Evolutionary conservation across 2,888 invertebrate genomes (phyloP).

Genomic region (Halocaridina rubra): DNA sequence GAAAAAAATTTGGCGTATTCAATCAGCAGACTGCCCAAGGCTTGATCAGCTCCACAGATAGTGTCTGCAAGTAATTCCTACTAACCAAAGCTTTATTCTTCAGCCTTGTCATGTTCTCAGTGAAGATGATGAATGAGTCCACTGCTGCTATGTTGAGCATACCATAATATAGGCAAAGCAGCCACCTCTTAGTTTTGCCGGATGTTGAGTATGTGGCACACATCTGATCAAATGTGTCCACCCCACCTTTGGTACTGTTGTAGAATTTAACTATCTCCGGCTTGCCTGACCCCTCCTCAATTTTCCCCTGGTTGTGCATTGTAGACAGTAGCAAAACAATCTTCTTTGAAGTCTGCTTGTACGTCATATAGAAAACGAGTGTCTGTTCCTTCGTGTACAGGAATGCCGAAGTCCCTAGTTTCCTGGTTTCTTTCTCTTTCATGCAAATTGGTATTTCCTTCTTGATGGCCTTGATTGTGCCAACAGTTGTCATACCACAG

Average conservation of each 20-base stretch:
- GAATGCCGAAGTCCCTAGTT: background rate
- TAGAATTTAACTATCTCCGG: no score
- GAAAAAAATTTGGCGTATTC: background rate
- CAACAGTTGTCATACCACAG: constrained; percentile 18
- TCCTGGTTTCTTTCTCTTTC: background rate
- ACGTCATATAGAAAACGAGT: background rate
- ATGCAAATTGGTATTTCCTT: constrained; percentile 4
- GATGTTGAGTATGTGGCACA: background rate
- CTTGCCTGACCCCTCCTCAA: background rate
- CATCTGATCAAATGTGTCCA: no score
- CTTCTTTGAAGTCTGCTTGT: background rate
- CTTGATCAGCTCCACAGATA: background rate
- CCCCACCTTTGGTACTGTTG: no score
- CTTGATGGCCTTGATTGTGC: constrained; percentile 2
- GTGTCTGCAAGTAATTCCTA: background rate
- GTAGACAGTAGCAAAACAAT: constrained; percentile 1
- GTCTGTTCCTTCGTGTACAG: constrained; percentile 15
- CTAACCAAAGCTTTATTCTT: background rate
- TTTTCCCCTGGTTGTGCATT: background rate
- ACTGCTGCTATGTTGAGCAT: no score
- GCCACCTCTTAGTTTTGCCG: constrained; percentile 7
- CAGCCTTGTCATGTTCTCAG: background rate
- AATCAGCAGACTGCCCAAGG: background rate
- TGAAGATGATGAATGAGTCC: background rate
- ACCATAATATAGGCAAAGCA: background rate